phyloP scores from a whole-genome alignment of 92 coral and sea anemone species.

The Palythoa grandiflora region DNA sequence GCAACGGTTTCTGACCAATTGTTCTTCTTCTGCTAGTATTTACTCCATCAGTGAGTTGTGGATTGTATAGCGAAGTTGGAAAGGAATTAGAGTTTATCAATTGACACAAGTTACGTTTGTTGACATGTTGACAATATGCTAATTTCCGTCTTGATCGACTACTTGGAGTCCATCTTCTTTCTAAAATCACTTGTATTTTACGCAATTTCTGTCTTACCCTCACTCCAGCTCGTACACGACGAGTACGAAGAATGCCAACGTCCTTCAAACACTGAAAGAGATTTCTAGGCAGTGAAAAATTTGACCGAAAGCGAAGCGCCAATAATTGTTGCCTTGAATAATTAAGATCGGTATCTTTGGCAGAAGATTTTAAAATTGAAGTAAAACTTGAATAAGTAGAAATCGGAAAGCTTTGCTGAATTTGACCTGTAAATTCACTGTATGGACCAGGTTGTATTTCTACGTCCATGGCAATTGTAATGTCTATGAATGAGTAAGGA shows the following conservation, averaged over 20 bases:
- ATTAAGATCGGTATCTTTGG: constrained; percentile 27
- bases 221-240: constrained; percentile 45
- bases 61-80: not conserved
- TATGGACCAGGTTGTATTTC: constrained; percentile 15
- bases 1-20: constrained; percentile 18
- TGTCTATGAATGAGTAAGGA: too few relatives aligned
- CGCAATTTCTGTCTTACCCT: constrained; percentile 10
- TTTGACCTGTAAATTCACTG: not conserved
- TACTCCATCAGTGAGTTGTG: not conserved
- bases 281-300: not conserved
- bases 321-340: not conserved
- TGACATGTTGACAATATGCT: constrained; percentile 40
- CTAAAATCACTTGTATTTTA: not conserved
- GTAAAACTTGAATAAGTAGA: not conserved
- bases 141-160: constrained; percentile 19
- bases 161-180: not conserved
- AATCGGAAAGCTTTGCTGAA: too few relatives aligned
- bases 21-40: not conserved
- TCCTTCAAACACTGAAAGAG: constrained; percentile 36
- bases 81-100: not conserved
- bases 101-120: constrained; percentile 12
- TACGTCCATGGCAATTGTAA: not conserved
- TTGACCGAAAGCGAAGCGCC: too few relatives aligned
- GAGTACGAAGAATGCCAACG: constrained; percentile 45
- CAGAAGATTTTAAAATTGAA: constrained; percentile 33